Base-by-base conservation (phyloP, 2,888 invertebrate species). In the Drosophila emarginata region DNA sequence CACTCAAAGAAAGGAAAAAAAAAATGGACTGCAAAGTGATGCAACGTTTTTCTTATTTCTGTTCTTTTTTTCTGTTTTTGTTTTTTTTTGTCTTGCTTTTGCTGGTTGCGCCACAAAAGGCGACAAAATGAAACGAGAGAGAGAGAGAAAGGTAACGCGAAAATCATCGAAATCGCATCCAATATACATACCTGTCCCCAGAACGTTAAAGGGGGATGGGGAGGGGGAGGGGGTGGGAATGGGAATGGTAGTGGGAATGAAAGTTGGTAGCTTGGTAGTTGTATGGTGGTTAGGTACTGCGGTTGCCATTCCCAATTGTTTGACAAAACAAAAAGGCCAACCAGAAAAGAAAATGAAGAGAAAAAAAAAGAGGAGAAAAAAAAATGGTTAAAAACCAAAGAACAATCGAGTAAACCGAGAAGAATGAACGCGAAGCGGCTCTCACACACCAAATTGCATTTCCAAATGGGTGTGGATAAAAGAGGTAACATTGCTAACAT, bases 401-500 rank as follows among this genome's bases (percentile, higher is more conserved):
- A 53, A 52, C 18, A 28, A 51, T 18, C 23, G 37, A 32, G n/a
- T 28, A 21, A 59, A 18, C 50, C 28, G 58, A 61, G 45, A 36
- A 59, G 58, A 28, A 50, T 37, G 37, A 63, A 57, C 15, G 45
- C 40, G 39, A 58, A 61, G 61, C 60, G 61, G 50, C 77, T 66
- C 77, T 66, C 64, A 63, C 62, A 72, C 72, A 69, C 68, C 74
- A 76, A 79, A 79, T 77, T 76, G 79, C 66, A 72, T 73, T 79
- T 74, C 56, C 67, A 72, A 76, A 7, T 9, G 32, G 11, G 32
- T 7, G 32, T 32, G 32, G 32, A 5, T 5, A 5, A 5, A 1
- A 4, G 26, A 26, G 6, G 26, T 26, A 26, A 26, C 23, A 23
- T 69, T 66, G 72, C 53, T 28, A 58, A 23, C 23, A 23, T 23